Conservation (phyloP, 2,888 invertebrate species). For the Cremastinae sp. region DNA sequence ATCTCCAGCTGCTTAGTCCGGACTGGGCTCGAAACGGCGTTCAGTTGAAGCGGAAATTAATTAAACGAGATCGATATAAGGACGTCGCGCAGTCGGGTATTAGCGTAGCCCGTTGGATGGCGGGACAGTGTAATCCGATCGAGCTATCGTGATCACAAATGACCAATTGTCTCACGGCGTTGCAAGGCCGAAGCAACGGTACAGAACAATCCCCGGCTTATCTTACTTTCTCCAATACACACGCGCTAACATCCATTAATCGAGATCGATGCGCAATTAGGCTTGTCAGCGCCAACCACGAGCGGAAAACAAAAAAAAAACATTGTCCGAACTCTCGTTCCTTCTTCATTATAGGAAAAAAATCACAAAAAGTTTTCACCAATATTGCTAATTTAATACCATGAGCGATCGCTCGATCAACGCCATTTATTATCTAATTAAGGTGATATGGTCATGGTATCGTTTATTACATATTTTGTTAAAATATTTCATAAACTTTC, state of each 20-base stretch:
- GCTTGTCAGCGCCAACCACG: slow-evolving; percentile 65
- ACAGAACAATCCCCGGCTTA: slow-evolving; percentile 50
- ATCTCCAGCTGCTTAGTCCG: slow-evolving; percentile 16
- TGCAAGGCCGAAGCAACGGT: slow-evolving; percentile 28
- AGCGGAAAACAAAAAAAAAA: slow-evolving; percentile 45
- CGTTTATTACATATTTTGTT: too few relatives aligned
- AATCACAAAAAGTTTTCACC: too few relatives aligned
- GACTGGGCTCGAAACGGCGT: slow-evolving; percentile 2
- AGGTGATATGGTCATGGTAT: too few relatives aligned
- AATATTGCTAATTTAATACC: too few relatives aligned
- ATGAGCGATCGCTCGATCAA: too few relatives aligned
- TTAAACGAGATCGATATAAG: slow-evolving; percentile 69
- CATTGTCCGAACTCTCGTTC: slow-evolving; percentile 59
- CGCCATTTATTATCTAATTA: too few relatives aligned
- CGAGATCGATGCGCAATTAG: slow-evolving; percentile 69
- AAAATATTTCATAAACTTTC: too few relatives aligned
- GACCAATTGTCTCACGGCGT: slow-evolving; percentile 66
- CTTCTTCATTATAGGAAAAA: background rate
- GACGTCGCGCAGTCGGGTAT: slow-evolving; percentile 52
- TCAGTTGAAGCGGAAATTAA: slow-evolving; percentile 70
- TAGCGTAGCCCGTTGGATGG: slow-evolving; percentile 50
- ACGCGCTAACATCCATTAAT: slow-evolving; percentile 71
- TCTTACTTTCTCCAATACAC: slow-evolving; percentile 48
- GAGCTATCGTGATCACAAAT: slow-evolving; percentile 67
- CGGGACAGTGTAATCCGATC: slow-evolving; percentile 70